Conservation (phyloP, 2,888 invertebrate genomes). For the Parochlus steinenii region DNA sequence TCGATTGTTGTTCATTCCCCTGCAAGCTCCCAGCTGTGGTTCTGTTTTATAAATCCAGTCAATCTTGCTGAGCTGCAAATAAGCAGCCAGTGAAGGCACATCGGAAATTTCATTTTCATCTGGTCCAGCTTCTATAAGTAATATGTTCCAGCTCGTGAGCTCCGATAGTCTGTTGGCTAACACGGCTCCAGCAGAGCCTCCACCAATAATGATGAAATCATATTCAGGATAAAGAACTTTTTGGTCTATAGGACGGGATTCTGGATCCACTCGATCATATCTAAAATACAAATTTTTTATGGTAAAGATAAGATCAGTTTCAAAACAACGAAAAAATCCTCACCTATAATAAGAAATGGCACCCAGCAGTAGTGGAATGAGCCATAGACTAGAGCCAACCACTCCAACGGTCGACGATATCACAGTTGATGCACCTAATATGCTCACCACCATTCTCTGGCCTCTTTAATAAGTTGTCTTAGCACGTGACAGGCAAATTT, state of each 20-base stretch:
- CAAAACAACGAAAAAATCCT: too few species aligned
- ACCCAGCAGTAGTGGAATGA: slow-evolving; percentile 66
- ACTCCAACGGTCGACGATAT: slow-evolving; percentile 56
- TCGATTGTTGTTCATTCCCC: slow-evolving; percentile 63
- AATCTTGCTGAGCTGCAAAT: slow-evolving; percentile 66
- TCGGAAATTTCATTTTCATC: slow-evolving; percentile 80
- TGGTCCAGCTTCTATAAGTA: slow-evolving; percentile 70
- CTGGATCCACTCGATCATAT: slow-evolving; percentile 67
- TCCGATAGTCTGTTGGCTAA: slow-evolving; percentile 69
- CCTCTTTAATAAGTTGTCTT: neutral
- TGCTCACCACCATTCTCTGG: slow-evolving; percentile 49
- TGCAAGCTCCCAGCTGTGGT: slow-evolving; percentile 60
- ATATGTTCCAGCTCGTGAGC: slow-evolving; percentile 54
- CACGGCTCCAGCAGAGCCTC: slow-evolving; percentile 81
- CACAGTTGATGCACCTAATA: slow-evolving; percentile 60
- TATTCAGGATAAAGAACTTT: slow-evolving; percentile 53
- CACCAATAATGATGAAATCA: slow-evolving; percentile 71
- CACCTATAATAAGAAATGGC: slow-evolving; percentile 64
- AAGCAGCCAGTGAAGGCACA: slow-evolving; percentile 73
- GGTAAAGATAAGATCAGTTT: too few species aligned
- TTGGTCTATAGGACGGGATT: slow-evolving; percentile 54
- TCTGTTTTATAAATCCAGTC: slow-evolving; percentile 87
- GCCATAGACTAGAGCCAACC: slow-evolving; percentile 62
- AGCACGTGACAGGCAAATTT: neutral
- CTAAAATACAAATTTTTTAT: too few species aligned